phyloP scores from a whole-genome alignment of 1,140 invertebrate genomes.

The Anastrepha obliqua region DNA sequence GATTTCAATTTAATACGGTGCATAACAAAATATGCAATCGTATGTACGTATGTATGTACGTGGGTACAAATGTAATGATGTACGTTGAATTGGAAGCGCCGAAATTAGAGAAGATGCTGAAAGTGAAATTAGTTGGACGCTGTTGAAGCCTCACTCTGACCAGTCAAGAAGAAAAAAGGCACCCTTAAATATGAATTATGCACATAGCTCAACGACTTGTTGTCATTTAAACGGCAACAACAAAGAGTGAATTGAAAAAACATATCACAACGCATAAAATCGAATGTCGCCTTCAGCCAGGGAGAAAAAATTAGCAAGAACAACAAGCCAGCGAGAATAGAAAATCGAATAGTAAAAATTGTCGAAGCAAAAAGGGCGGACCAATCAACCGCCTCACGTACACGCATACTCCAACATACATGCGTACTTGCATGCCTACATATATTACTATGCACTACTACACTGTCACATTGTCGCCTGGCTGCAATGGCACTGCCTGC shows the following conservation, averaged over 20 bases:
- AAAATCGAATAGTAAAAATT: slow-evolving; percentile 70
- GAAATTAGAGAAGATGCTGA: slow-evolving; percentile 49
- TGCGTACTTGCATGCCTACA: background rate
- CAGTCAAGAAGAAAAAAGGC: background rate
- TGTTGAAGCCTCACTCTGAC: background rate
- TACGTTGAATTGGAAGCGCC: background rate
- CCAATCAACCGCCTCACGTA: slow-evolving; percentile 28
- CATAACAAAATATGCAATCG: slow-evolving; percentile 6
- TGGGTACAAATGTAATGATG: too few species aligned
- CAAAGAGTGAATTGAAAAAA: slow-evolving; percentile 38
- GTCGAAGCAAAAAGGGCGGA: slow-evolving; percentile 61
- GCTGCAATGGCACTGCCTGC: background rate
- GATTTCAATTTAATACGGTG: slow-evolving; percentile 26
- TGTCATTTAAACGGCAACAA: slow-evolving; percentile 38
- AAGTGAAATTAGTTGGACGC: slow-evolving; percentile 31
- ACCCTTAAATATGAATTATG: slow-evolving; percentile 47
- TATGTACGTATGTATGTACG: background rate
- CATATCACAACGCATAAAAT: slow-evolving; percentile 19
- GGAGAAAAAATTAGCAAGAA: slow-evolving; percentile 57
- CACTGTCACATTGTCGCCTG: background rate
- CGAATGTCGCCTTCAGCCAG: background rate
- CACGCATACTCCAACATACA: slow-evolving; percentile 36
- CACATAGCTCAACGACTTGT: background rate
- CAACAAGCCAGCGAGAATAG: slow-evolving; percentile 64
- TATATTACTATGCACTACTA: background rate